These are phyloP conservation scores for Apamea sordens DNA, from an alignment of 2,888 invertebrate species.

Conservation along the genomic window DNA sequence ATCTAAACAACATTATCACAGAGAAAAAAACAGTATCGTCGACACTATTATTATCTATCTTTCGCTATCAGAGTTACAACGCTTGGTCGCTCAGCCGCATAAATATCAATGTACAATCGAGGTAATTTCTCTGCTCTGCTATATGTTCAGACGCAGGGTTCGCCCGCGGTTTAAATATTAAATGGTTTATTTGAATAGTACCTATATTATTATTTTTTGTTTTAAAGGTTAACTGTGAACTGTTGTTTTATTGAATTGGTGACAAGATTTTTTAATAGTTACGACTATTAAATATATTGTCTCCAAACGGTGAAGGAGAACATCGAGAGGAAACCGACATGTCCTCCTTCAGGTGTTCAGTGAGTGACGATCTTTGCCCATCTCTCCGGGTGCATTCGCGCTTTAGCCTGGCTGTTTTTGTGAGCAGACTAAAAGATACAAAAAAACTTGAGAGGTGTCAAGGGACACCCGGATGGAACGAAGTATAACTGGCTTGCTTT, in stretches of 20 bases:
- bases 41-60: conserved; percentile 5
- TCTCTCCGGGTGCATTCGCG: no score
- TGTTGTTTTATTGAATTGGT: background rate
- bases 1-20: background rate
- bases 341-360: no score
- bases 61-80: conserved; percentile 73
- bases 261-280: background rate
- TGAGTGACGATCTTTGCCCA: no score
- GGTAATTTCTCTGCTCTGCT: conserved; percentile 81
- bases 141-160: conserved; percentile 63
- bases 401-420: no score
- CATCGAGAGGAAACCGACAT: no score
- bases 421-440: no score
- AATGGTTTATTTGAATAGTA: background rate
- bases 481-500: no score
- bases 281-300: no score
- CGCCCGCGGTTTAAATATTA: conserved; percentile 47
- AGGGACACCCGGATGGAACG: no score
- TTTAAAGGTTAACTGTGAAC: background rate
- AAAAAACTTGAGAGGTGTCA: no score
- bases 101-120: conserved; percentile 85
- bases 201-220: background rate
- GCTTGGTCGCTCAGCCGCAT: conserved; percentile 73
- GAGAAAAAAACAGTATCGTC: background rate
- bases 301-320: no score